phyloP scores from a whole-genome alignment of 1,140 invertebrate species.

The Microplitis demolitor region DNA sequence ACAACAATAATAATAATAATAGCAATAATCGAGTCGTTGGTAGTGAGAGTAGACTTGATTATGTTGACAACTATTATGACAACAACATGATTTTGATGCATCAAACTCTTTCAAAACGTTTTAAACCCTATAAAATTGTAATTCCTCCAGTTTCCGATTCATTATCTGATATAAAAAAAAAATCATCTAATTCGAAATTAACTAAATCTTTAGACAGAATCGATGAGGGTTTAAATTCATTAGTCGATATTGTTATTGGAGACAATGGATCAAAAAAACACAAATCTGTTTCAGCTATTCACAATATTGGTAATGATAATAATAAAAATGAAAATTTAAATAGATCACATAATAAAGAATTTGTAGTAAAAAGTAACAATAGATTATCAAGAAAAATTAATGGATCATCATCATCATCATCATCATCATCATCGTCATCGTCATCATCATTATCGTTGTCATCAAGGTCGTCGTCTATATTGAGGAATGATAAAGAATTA shows the following conservation, averaged over 20 bases:
- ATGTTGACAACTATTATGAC: conserved; percentile 33
- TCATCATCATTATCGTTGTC: too few relatives aligned
- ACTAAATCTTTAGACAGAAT: conserved; percentile 80
- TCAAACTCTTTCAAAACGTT: too few relatives aligned
- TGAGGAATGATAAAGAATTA: conserved; percentile 45
- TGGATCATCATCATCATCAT: too few relatives aligned
- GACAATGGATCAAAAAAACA: conserved; percentile 53
- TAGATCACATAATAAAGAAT: too few relatives aligned
- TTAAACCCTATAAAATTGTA: too few relatives aligned
- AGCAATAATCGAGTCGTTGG: conserved; percentile 43
- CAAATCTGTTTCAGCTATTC: conserved; percentile 19
- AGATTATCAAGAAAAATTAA: too few relatives aligned
- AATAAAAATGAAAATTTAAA: background rate
- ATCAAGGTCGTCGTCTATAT: conserved; percentile 27
- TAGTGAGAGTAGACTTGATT: conserved; percentile 53
- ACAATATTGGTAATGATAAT: background rate
- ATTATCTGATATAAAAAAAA: too few relatives aligned
- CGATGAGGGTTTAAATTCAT: conserved; percentile 74
- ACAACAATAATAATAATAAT: conserved; percentile 7
- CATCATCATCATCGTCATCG: too few relatives aligned
- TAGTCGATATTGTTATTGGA: conserved; percentile 71
- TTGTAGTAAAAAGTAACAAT: too few relatives aligned
- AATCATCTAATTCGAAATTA: conserved; percentile 42
- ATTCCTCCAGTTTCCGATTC: too few relatives aligned
- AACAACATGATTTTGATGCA: too few relatives aligned